phyloP scores from a whole-genome alignment of 2,113 vertebrate species.

The Strix aluco region DNA sequence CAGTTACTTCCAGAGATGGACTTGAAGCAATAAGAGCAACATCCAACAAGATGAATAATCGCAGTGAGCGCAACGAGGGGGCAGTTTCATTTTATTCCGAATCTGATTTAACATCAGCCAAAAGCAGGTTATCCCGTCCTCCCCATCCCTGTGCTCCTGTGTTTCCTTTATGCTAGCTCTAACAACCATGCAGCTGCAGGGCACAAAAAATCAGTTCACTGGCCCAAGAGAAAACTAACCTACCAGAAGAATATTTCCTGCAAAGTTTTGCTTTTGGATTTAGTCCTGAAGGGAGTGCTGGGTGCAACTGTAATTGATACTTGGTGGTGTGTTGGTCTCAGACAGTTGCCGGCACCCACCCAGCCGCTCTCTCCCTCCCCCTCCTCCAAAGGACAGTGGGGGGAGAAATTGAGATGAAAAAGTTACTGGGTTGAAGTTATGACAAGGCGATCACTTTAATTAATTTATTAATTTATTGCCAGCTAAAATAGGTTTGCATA shows the following conservation, averaged over 20 bases:
- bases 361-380: neutral
- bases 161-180: neutral
- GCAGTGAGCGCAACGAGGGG: neutral
- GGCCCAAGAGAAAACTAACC: neutral
- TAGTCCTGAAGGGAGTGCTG: neutral
- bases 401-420: neutral
- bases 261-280: neutral
- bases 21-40: neutral
- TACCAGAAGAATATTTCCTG: neutral
- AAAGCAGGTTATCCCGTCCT: neutral
- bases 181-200: neutral
- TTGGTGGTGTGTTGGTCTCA: accelerated
- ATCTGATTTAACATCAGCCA: neutral
- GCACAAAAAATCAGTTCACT: neutral
- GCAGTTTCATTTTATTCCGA: neutral
- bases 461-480: neutral
- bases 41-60: neutral
- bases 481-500: neutral
- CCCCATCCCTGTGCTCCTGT: accelerated
- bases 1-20: neutral
- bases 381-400: neutral
- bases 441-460: neutral
- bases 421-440: neutral
- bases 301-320: neutral
- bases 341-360: neutral